Evolutionary conservation across 2,888 invertebrate genomes (phyloP).

Genomic region (Iphiclides podalirius): DNA sequence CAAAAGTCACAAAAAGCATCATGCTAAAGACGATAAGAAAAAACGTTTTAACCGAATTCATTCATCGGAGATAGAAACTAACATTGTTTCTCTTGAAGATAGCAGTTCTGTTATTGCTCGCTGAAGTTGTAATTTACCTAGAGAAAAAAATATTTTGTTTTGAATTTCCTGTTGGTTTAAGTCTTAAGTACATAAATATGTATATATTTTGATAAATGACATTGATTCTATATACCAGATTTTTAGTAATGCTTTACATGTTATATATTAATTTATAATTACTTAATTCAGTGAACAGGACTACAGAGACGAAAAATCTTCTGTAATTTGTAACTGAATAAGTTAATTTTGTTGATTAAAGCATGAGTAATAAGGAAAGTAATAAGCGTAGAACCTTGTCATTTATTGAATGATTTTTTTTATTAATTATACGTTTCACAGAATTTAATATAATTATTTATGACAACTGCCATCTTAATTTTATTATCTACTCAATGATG

Average conservation of each 20-base stretch:
- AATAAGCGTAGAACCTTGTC: neutral
- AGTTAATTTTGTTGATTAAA: no score
- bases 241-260: neutral
- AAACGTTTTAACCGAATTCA: conserved; percentile 44
- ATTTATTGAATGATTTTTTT: conserved; percentile 1
- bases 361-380: neutral
- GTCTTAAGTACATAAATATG: neutral
- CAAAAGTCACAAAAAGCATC: conserved; percentile 48
- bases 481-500: no score
- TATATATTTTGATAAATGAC: conserved; percentile 13
- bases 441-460: no score
- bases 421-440: no score
- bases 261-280: neutral
- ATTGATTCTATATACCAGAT: neutral
- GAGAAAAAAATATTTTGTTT: neutral
- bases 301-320: no score
- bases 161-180: neutral
- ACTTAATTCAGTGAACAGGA: no score
- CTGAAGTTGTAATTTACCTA: neutral
- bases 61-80: conserved; percentile 52
- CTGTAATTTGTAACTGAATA: no score
- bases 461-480: no score
- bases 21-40: conserved; percentile 44
- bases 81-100: conserved; percentile 53
- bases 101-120: conserved; percentile 37